Base-by-base conservation (phyloP, 2,888 invertebrate species). In the Palloptera scutellata region DNA sequence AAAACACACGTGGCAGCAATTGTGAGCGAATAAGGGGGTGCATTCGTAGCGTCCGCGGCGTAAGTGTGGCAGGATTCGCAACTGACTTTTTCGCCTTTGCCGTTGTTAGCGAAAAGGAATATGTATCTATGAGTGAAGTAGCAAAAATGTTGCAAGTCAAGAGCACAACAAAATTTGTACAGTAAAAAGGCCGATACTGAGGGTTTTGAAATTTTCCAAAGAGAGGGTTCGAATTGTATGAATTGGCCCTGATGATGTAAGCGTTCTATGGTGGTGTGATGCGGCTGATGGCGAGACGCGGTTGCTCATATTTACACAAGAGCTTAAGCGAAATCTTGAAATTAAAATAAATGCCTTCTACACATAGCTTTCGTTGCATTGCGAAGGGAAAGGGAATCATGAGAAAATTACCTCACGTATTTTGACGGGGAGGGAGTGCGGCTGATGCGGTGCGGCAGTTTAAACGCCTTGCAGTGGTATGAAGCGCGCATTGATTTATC, bases 1-100 rank as follows among this genome's bases (percentile, higher is more conserved):
- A 84, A 85, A 84, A 85, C 84, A 84, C 85, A 84, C 84, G 84
- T 84, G 85, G 81, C 82, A 77, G 78, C 82, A 84, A 83, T 84
- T 83, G 83, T 78, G 79, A 79, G 77, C 78, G 72, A 69, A 68
- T 62, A 61, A 60, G 48, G 30, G 54, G 53, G 48, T 42, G 57
- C 42, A 40, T 61, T 43, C 59, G 43, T n/a, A 13, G 45, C 20
- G 42, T 13, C 30, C 30, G 30, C 30, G 30, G 30, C 6, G 60
- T 15, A 11, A 40, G 54, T 70, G 69, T 66, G 67, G 62, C 65
- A 65, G 64, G 60, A 62, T 69, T 48, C 58, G 58, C 68, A 69
- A 64, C 64, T 61, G 65, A 72, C 64, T 54, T 61, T 53, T 67
- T 69, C 30, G 58, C 43, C 55, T 54, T 57, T 57, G 15, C 6